Conservation (phyloP, 2,888 invertebrate genomes). For the Zygaena filipendulae region DNA sequence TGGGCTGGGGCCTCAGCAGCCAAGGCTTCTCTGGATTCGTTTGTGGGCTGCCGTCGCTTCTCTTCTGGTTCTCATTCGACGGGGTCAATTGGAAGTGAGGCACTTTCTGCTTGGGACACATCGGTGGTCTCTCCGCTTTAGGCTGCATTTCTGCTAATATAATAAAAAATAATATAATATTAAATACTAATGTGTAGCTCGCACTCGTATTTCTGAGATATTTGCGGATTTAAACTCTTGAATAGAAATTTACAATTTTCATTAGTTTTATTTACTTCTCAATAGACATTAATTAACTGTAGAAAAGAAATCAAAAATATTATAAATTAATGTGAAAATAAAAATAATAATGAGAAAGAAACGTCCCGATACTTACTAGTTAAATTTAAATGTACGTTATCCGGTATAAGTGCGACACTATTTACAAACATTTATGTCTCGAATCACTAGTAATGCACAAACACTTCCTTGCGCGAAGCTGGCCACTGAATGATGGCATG, state of each 20-base stretch:
- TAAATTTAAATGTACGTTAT: constrained; percentile 38
- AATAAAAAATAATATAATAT: constrained; percentile 23
- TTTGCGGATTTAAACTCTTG: constrained; percentile 8
- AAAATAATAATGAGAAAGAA: no score
- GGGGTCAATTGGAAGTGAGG: constrained; percentile 51
- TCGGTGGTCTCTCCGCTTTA: constrained; percentile 45
- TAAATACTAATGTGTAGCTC: no score
- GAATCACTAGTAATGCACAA: constrained; percentile 12
- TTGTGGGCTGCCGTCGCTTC: constrained; percentile 28
- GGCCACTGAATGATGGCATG: constrained; percentile 36
- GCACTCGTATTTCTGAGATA: not conserved
- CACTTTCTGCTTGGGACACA: constrained; percentile 36
- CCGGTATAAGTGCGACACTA: constrained; percentile 44
- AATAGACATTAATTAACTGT: no score
- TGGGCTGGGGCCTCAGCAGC: constrained; percentile 50
- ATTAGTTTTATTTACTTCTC: no score
- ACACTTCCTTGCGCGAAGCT: constrained; percentile 17
- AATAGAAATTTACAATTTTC: no score
- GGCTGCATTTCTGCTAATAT: constrained; percentile 56
- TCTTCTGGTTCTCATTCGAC: constrained; percentile 34
- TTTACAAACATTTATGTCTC: constrained; percentile 55
- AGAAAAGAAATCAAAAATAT: no score
- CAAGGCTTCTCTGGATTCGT: constrained; percentile 34
- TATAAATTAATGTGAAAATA: no score
- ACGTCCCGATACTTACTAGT: constrained; percentile 48